These are phyloP conservation scores for Drosophila aldrichi DNA, from an alignment of 2,888 invertebrate species.

Conservation along the genomic window DNA sequence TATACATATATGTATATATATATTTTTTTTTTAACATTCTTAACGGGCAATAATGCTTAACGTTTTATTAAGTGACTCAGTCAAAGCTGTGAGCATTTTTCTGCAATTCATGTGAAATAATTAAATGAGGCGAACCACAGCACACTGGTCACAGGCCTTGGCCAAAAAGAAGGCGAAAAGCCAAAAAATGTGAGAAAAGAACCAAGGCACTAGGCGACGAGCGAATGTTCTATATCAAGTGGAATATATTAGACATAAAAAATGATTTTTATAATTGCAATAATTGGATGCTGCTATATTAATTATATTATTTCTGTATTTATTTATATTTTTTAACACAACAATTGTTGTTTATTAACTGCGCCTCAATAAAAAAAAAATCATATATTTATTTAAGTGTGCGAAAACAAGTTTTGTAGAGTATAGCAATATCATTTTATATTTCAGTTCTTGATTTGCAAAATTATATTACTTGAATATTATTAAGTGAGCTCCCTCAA, in stretches of 20 bases:
- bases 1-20: no score
- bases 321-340: background rate
- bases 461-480: background rate
- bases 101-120: conserved; percentile 73
- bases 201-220: background rate
- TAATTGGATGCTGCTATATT: background rate
- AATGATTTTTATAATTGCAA: no score
- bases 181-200: background rate
- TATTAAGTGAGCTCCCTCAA: background rate
- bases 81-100: conserved; percentile 41
- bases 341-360: background rate
- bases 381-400: background rate
- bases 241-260: no score
- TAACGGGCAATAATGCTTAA: conserved; percentile 44
- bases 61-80: conserved; percentile 62
- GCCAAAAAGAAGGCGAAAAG: conserved; percentile 12
- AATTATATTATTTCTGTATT: background rate
- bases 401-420: background rate
- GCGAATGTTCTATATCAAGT: background rate
- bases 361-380: background rate
- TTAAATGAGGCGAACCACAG: conserved; percentile 45
- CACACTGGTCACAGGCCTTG: background rate
- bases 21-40: conserved; percentile 21
- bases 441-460: background rate
- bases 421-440: background rate